Evolutionary conservation across 2,888 invertebrate species (phyloP).

Genomic region (Erynnis tages): DNA sequence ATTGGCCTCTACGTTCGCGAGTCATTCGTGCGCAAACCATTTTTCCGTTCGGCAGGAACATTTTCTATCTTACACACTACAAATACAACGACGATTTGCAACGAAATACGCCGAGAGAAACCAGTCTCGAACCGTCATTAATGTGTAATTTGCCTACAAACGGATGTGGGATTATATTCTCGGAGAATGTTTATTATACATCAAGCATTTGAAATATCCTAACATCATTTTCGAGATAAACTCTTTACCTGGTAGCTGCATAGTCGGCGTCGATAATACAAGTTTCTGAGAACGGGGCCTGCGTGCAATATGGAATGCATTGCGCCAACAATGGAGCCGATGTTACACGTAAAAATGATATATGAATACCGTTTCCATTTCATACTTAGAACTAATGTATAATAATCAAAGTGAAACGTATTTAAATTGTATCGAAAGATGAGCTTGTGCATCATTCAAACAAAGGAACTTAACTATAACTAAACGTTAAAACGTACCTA

Average conservation of each 20-base stretch:
- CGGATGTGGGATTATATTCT: conserved; percentile 18
- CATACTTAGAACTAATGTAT: no score
- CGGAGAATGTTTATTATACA: conserved; percentile 25
- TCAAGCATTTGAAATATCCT: conserved; percentile 24
- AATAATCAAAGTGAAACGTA: no score
- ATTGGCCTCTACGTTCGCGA: conserved; percentile 3
- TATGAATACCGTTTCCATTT: no score
- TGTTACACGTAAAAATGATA: conserved; percentile 14
- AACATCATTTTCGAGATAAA: conserved; percentile 31
- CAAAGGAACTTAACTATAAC: no score
- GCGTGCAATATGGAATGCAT: conserved; percentile 18
- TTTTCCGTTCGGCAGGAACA: not conserved
- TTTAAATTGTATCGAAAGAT: no score
- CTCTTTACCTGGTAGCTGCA: conserved; percentile 27
- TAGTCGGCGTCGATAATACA: conserved; percentile 25
- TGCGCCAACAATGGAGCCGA: conserved; percentile 14
- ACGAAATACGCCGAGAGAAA: not conserved
- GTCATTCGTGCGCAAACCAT: not conserved
- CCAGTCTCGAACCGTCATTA: conserved; percentile 3
- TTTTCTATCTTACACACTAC: no score
- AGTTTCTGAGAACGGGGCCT: conserved; percentile 15
- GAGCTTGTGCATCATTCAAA: no score
- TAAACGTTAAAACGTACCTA: no score
- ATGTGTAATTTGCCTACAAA: conserved; percentile 7
- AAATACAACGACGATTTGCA: not conserved